A percentile compares a stretch with the other conserved stretches of the same genome.
Evolutionary conservation across 2,113 vertebrate genomes (phyloP).

Genomic region (Nipponia nippon): DNA sequence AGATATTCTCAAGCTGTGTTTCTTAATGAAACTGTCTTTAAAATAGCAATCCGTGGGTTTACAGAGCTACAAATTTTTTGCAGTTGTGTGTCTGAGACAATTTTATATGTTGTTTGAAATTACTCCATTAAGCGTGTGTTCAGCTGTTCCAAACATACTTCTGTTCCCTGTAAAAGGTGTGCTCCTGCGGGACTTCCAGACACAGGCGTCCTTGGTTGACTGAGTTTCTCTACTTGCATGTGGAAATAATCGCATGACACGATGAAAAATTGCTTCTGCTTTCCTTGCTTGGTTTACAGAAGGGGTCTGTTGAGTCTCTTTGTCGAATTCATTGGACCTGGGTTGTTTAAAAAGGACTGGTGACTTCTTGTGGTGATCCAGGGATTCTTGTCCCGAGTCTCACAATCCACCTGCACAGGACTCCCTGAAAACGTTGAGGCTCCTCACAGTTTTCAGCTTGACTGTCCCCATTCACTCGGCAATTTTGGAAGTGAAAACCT

Average conservation of each 20-base stretch:
- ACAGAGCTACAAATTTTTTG: neutral
- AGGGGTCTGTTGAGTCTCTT: neutral
- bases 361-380: neutral
- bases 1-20: slow-evolving; percentile 13
- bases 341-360: neutral
- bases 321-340: neutral
- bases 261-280: neutral
- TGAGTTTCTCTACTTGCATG: neutral
- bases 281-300: neutral
- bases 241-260: neutral
- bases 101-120: neutral
- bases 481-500: neutral
- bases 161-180: neutral
- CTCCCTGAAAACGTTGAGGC: neutral
- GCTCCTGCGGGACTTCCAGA: neutral
- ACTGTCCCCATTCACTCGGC: neutral
- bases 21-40: slow-evolving; percentile 18
- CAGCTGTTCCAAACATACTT: neutral
- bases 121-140: neutral
- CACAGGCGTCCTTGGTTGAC: neutral
- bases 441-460: neutral
- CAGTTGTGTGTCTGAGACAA: neutral
- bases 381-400: neutral
- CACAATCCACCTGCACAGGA: neutral
- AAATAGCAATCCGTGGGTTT: neutral